phyloP scores from a whole-genome alignment of 2,113 vertebrate species.

The Zootoca vivipara region DNA sequence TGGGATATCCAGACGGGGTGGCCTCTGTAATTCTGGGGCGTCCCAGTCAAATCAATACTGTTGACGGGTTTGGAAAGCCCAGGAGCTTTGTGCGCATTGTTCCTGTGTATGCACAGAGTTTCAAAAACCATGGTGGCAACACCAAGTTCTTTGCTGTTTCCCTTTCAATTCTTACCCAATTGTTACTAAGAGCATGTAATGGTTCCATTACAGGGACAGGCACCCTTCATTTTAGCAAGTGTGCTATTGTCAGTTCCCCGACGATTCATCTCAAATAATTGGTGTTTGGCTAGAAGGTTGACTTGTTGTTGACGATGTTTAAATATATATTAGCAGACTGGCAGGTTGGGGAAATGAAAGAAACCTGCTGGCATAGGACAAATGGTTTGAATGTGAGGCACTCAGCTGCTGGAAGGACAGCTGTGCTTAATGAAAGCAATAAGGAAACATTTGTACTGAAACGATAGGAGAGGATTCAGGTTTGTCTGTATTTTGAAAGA shows the following conservation, averaged over 20 bases:
- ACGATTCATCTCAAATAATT: slow-evolving; percentile 5
- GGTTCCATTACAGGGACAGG: neutral
- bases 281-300: neutral
- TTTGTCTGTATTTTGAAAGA: neutral
- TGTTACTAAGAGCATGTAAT: neutral
- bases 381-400: neutral
- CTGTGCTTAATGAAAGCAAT: slow-evolving; percentile 10
- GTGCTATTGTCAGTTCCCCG: neutral
- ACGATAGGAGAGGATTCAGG: neutral
- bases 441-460: neutral
- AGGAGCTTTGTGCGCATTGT: too few relatives aligned
- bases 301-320: neutral
- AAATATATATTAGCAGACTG: neutral
- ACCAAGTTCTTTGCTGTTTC: neutral
- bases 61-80: too few relatives aligned
- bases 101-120: neutral
- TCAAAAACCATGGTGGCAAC: neutral
- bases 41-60: too few relatives aligned
- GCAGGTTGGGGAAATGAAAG: slow-evolving; percentile 8
- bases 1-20: too few relatives aligned
- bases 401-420: slow-evolving; percentile 1
- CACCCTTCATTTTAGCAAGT: neutral
- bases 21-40: too few relatives aligned
- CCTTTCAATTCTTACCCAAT: neutral
- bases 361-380: neutral